Base-by-base conservation (phyloP, 37 sponge, comb jelly and placozoan genomes). In the Eunapius fragilis region DNA sequence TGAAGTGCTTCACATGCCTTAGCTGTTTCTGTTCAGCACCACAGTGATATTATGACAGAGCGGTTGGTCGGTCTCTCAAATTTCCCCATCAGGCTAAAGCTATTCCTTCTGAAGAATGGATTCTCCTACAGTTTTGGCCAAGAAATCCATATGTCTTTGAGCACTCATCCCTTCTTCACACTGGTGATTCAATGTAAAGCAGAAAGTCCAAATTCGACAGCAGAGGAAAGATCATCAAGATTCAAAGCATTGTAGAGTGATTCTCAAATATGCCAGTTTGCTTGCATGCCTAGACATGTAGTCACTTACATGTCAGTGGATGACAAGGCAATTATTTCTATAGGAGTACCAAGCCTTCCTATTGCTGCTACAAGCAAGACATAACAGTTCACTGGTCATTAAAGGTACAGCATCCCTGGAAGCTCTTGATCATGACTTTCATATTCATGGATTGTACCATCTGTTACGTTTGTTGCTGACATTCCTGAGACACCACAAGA, bases 91-190 rank as follows among this genome's bases (percentile, higher is more conserved):
- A 74, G 34, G n/a, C 4, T 13, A 38, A 35, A 10, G 25, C 58
- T 33, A 74, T 85, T 67, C 85, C 85, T 68, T 76, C 77, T 33
- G 25, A 45, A 38, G 85, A 85, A 31, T 76, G 85, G 85, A 74
- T 85, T 31, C 33, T 76, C 26, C 70, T 85, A 24, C 85, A 85
- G 70, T 85, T 85, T 30, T 67, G 58, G 49, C 85, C 77, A 27
- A 22, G 70, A 23, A 85, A 85, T 75, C 84, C 84, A 24, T 84
- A n/a, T n/a, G n/a, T n/a, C n/a, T n/a, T n/a, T n/a, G n/a, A n/a
- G n/a, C n/a, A n/a, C n/a, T n/a, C n/a, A n/a, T n/a, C n/a, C 19
- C 58, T 79, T 25, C 26, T 28, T 25, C 32, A 79, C 50, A 79
- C 79, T 79, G 79, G 79, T 25, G 41, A 23, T 45, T 45, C 47